phyloP scores from a whole-genome alignment of 2,797 vertebrate species.

The Galago senegalensis region DNA sequence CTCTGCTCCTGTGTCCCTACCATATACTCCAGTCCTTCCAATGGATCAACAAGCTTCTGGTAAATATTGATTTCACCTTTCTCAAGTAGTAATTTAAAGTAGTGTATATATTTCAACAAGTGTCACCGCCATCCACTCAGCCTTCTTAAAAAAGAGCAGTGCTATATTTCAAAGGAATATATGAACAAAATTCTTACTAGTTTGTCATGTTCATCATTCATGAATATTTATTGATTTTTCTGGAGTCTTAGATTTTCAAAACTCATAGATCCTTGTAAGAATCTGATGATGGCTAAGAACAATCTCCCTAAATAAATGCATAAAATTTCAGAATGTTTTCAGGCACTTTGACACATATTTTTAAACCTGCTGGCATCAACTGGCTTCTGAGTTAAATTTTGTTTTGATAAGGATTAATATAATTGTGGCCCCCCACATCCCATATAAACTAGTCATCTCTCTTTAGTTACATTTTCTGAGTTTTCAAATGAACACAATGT shows the following conservation, averaged over 20 bases:
- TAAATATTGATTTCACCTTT: constrained; percentile 1
- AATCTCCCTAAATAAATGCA: background rate
- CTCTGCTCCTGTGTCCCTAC: background rate
- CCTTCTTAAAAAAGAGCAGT: constrained; percentile 53
- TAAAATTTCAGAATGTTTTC: background rate
- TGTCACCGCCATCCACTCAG: background rate
- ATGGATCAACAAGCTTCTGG: background rate
- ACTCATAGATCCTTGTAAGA: constrained; percentile 3
- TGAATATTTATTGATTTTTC: constrained; percentile 57
- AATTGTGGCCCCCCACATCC: background rate
- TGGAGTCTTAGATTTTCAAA: constrained; percentile 13
- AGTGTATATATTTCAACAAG: constrained; percentile 50
- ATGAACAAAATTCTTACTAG: constrained; percentile 15
- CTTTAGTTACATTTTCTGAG: background rate
- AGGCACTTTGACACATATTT: background rate
- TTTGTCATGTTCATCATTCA: constrained; percentile 45
- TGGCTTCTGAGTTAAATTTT: background rate
- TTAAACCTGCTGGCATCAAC: background rate
- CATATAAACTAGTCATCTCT: background rate
- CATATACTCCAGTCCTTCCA: background rate
- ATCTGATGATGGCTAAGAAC: background rate
- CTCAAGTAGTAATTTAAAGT: constrained; percentile 37
- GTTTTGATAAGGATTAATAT: background rate
- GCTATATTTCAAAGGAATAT: constrained; percentile 64
- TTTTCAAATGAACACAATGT: background rate